Conservation (phyloP, 2,113 vertebrate genomes). For the Otis tarda region DNA sequence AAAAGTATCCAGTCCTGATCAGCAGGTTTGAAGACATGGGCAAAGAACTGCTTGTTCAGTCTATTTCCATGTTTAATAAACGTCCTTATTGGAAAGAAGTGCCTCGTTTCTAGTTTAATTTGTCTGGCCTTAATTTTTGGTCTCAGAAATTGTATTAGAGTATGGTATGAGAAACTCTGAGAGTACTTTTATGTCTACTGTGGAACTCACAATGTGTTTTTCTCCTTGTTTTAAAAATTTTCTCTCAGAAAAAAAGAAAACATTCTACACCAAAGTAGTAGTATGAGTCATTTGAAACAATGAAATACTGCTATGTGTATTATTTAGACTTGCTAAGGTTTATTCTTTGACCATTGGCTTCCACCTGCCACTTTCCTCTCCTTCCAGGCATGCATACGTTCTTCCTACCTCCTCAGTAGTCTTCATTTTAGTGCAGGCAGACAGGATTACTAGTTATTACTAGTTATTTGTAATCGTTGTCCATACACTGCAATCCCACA, state of each 20-base stretch:
- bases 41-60: neutral
- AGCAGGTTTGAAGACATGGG: neutral
- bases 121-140: neutral
- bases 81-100: neutral
- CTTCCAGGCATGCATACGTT: neutral
- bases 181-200: neutral
- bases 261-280: neutral
- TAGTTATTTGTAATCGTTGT: neutral
- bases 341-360: neutral
- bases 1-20: neutral
- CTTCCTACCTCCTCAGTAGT: neutral
- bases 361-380: neutral
- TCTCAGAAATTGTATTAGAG: neutral
- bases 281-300: neutral
- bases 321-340: neutral
- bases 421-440: neutral
- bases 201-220: neutral
- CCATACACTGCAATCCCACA: neutral
- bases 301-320: neutral
- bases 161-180: neutral
- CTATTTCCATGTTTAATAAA: neutral
- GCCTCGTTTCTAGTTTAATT: neutral
- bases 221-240: neutral
- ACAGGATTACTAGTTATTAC: neutral
- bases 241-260: neutral